Percentiles rank a stretch among this genome's conserved stretches.
Evolutionary conservation across 2,113 vertebrate species (phyloP).

Genomic region (Periophthalmodon schlosseri): DNA sequence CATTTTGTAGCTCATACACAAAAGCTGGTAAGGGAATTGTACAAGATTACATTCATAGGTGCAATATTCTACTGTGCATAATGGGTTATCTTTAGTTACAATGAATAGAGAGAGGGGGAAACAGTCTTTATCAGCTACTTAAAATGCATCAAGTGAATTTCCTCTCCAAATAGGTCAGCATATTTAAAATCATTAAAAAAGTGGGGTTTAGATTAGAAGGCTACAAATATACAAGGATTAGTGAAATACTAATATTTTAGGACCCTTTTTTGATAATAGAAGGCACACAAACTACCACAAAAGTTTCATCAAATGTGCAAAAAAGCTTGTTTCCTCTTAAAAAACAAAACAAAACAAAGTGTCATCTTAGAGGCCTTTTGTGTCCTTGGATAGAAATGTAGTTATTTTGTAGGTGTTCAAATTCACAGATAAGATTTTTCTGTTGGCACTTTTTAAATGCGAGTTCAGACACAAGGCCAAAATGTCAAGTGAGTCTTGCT

Average conservation of each 20-base stretch:
- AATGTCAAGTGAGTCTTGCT: neutral
- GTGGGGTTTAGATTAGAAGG: constrained; percentile 50
- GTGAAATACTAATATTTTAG: constrained; percentile 36
- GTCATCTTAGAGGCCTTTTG: neutral
- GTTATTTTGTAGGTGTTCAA: constrained; percentile 16
- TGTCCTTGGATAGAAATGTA: constrained; percentile 19
- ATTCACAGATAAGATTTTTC: constrained; percentile 32
- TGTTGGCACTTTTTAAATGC: constrained; percentile 63
- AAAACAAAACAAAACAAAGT: constrained; percentile 27
- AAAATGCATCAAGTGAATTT: neutral
- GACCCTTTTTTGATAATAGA: constrained; percentile 55
- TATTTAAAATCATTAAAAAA: constrained; percentile 33
- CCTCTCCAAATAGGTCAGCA: neutral
- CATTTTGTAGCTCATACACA: constrained; percentile 4
- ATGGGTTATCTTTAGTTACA: neutral
- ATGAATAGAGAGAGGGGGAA: neutral
- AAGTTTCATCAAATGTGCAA: constrained; percentile 75
- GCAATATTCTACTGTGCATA: constrained; percentile 5
- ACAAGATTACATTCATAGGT: constrained; percentile 5
- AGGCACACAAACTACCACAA: constrained; percentile 76
- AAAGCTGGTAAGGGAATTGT: constrained; percentile 8
- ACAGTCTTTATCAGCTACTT: constrained; percentile 30
- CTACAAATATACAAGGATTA: constrained; percentile 49
- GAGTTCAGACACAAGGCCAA: constrained; percentile 26
- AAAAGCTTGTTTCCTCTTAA: constrained; percentile 64